Conservation (phyloP, 2,113 vertebrate genomes). For the Stictonetta naevosa region DNA sequence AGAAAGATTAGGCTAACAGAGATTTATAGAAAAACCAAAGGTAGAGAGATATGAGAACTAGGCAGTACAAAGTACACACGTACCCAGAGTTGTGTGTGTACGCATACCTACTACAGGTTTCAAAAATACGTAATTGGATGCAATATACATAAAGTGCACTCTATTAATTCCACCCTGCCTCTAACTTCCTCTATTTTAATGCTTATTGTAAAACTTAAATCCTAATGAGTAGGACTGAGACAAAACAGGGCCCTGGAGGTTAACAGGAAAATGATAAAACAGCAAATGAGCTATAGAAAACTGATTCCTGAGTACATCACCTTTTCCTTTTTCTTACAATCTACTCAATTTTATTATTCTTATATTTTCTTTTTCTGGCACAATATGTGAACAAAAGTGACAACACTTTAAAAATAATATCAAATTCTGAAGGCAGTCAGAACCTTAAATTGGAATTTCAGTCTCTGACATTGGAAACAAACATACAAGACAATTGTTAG, state of each 20-base stretch:
- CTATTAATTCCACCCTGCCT: not conserved
- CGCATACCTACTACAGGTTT: not conserved
- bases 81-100: not conserved
- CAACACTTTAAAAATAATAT: constrained; percentile 46
- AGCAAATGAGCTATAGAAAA: constrained; percentile 17
- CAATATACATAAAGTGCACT: not conserved
- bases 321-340: not conserved
- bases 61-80: not conserved
- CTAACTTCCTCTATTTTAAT: not conserved
- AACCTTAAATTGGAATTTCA: constrained; percentile 62
- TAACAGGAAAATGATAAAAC: not conserved
- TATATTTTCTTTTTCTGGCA: constrained; percentile 24
- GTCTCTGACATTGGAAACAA: constrained; percentile 60
- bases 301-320: not conserved
- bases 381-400: constrained; percentile 2
- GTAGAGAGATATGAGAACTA: not conserved
- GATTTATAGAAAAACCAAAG: not conserved
- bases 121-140: not conserved
- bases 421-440: constrained; percentile 43
- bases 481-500: constrained; percentile 49
- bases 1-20: not conserved
- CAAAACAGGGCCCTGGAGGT: not conserved
- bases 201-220: constrained; percentile 15
- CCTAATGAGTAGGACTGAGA: constrained; percentile 1
- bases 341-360: not conserved